Conservation (phyloP, 2,888 invertebrate species). For the Mythimna impura region DNA sequence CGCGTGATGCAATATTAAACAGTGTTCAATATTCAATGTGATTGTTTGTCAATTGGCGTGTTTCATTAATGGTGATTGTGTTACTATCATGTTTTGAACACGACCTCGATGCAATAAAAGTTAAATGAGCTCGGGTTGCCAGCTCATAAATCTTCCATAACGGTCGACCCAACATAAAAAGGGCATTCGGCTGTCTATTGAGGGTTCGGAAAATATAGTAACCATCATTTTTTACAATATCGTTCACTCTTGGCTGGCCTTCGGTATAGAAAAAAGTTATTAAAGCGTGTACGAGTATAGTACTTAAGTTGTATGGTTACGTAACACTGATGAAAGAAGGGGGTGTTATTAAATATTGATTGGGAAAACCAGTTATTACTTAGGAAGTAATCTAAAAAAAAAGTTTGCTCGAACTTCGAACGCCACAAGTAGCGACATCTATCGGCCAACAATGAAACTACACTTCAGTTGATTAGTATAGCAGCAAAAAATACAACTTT, state of each 20-base stretch:
- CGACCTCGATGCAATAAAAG: conserved; percentile 64
- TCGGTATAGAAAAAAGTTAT: conserved; percentile 29
- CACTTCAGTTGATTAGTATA: neutral
- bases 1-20: conserved; percentile 51
- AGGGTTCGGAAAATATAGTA: conserved; percentile 65
- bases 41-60: conserved; percentile 57
- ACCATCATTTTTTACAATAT: conserved; percentile 60
- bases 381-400: neutral
- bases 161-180: conserved; percentile 70
- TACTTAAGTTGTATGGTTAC: conserved; percentile 11
- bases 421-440: conserved; percentile 58
- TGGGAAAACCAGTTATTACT: conserved; percentile 4
- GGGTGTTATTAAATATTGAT: neutral
- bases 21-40: conserved; percentile 45
- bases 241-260: conserved; percentile 27
- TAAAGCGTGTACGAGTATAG: conserved; percentile 9
- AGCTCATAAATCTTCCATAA: conserved; percentile 73
- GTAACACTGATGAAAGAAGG: conserved; percentile 18
- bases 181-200: conserved; percentile 70
- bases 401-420: neutral
- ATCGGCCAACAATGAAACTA: conserved; percentile 28
- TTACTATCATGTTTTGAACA: conserved; percentile 55
- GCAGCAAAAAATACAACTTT: neutral
- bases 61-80: conserved; percentile 45
- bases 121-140: conserved; percentile 63